phyloP scores from a whole-genome alignment of 2,888 invertebrate genomes.

The Agriotes lineatus region DNA sequence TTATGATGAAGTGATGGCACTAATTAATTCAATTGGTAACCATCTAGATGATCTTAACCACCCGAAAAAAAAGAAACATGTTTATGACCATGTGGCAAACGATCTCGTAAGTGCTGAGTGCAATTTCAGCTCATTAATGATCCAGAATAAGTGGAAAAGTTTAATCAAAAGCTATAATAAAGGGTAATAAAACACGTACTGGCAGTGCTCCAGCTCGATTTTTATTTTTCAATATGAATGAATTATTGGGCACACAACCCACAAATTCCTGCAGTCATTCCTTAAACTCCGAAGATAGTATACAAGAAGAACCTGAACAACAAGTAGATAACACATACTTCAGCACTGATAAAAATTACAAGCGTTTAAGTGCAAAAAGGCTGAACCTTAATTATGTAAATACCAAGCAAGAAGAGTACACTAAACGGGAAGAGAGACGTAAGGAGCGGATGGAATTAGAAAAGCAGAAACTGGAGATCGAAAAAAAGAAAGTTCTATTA shows the following conservation, averaged over 20 bases:
- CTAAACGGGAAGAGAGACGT: background rate
- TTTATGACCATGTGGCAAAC: conserved; percentile 27
- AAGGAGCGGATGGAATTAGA: too few relatives aligned
- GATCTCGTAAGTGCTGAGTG: conserved; percentile 15
- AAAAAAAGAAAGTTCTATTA: background rate
- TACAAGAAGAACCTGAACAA: conserved; percentile 22
- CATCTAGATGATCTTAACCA: conserved; percentile 31
- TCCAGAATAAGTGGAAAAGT: conserved; percentile 28
- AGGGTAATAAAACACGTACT: conserved; percentile 20
- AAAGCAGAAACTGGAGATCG: background rate
- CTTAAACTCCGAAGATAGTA: conserved; percentile 38
- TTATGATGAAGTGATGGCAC: background rate
- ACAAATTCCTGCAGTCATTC: background rate
- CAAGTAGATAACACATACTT: background rate
- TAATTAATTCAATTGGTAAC: background rate
- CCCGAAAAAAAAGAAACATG: conserved; percentile 28
- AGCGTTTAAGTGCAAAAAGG: background rate
- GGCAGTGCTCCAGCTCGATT: conserved; percentile 22
- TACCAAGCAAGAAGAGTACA: background rate
- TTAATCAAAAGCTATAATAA: conserved; percentile 28
- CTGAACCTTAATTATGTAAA: background rate
- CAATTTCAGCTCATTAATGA: background rate
- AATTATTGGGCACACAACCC: background rate
- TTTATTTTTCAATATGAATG: conserved; percentile 27
- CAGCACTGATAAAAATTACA: background rate